phyloP scores from a whole-genome alignment of 2,888 invertebrate species.

The Campoplex nolae region DNA sequence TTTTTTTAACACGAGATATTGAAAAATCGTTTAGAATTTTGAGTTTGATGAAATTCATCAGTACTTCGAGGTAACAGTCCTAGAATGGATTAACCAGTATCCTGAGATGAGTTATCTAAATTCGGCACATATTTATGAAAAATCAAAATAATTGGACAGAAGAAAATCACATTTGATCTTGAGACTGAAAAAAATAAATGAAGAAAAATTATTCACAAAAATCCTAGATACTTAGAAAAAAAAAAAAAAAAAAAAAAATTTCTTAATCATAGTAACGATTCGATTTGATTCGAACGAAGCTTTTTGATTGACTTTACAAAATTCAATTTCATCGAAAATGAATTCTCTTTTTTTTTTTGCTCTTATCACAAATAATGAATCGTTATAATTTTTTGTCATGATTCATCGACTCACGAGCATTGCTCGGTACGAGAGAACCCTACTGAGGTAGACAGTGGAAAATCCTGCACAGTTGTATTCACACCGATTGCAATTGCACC shows the following conservation, averaged over 20 bases:
- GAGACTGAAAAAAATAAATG: background rate
- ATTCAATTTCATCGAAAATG: background rate
- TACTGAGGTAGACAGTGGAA: too few relatives aligned
- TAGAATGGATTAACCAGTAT: constrained; percentile 17
- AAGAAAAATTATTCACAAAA: background rate
- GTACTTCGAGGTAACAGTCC: background rate
- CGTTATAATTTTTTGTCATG: too few relatives aligned
- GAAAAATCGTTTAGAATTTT: constrained; percentile 7
- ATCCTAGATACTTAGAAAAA: background rate
- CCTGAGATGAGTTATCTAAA: constrained; percentile 26
- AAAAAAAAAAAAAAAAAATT: background rate
- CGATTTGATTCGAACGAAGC: too few relatives aligned
- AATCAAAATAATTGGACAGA: background rate
- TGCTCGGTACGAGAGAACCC: too few relatives aligned
- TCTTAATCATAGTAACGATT: too few relatives aligned
- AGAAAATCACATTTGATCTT: background rate
- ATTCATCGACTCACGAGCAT: too few relatives aligned
- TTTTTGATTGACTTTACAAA: background rate
- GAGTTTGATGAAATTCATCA: constrained; percentile 9
- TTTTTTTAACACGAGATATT: background rate
- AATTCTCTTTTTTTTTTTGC: too few relatives aligned
- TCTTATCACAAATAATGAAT: too few relatives aligned
- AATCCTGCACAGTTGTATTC: too few relatives aligned
- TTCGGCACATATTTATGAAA: too few relatives aligned
- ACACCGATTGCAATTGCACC: too few relatives aligned